Base-by-base conservation (phyloP, 2,888 invertebrate genomes). In the Prosapia bicincta region DNA sequence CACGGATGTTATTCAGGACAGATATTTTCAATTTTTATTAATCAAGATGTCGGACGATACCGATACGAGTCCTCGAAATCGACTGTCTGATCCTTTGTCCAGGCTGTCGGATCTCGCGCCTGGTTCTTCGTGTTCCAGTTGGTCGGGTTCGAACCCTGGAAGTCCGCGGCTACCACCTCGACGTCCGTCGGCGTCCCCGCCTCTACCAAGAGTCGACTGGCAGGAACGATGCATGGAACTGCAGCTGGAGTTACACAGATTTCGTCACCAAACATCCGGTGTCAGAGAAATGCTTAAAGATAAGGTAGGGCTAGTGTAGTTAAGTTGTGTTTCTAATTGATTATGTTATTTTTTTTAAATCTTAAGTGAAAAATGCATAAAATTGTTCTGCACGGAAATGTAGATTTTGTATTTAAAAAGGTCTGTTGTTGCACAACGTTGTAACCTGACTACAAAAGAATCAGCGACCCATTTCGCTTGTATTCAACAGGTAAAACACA, bases 261-360 rank as follows among this genome's bases (percentile, higher is more conserved):
- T 94, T 83, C 90, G 94, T 82, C 91, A 93, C 82, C 96, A 96
- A 86, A 95, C 96, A 0, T 93, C 93, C 78, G 90, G 94, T 82
- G 94, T 96, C 73, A 89, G 95, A 70, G 94, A 95, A 83, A 93
- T 95, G 90, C 90, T 97, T 77, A 88, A 95, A 83, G 95, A 95
- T 87, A 96, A 96, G 94, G 96, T 96, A 83, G 86, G n/a, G n/a
- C n/a, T n/a, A n/a, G n/a, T n/a, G n/a, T n/a, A n/a, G n/a, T n/a
- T n/a, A n/a, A n/a, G n/a, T n/a, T n/a, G n/a, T n/a, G n/a, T n/a
- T n/a, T n/a, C n/a, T n/a, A n/a, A n/a, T n/a, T n/a, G n/a, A n/a
- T n/a, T n/a, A n/a, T n/a, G n/a, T n/a, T n/a, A n/a, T n/a, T n/a
- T n/a, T n/a, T n/a, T n/a, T n/a, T n/a, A n/a, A n/a, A n/a, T n/a